These are phyloP conservation scores for Phalanger gymnotis DNA, from an alignment of 2,797 vertebrate genomes.

Conservation along the genomic window DNA sequence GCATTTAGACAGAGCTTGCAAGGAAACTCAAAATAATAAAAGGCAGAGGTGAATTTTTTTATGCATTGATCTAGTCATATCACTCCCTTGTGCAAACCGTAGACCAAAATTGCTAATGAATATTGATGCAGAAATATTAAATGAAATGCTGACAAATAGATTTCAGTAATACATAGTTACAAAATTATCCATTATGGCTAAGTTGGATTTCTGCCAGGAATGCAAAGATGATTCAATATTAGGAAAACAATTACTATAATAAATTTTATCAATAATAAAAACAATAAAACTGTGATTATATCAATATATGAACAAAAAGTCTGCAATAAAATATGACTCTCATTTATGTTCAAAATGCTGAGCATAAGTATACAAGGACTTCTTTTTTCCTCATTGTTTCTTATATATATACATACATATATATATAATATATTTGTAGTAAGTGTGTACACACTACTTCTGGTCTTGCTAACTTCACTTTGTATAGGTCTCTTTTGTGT, in stretches of 20 bases:
- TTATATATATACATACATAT: no score
- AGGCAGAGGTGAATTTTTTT: not conserved
- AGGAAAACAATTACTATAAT: not conserved
- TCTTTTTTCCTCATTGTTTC: not conserved
- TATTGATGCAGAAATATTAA: not conserved
- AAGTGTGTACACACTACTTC: not conserved
- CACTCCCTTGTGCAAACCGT: not conserved
- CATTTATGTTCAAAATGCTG: not conserved
- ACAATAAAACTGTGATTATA: not conserved
- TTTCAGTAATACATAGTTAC: not conserved
- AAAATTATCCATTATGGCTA: not conserved
- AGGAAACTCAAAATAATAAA: not conserved
- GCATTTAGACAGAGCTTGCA: not conserved
- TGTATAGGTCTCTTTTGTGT: not conserved
- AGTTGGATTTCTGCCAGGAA: not conserved
- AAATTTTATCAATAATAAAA: not conserved
- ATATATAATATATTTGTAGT: no score
- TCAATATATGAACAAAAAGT: not conserved
- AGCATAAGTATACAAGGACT: not conserved
- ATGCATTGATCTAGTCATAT: not conserved
- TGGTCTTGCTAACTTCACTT: not conserved
- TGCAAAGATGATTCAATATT: not conserved
- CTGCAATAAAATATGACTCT: not conserved
- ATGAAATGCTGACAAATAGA: not conserved
- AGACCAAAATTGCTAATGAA: not conserved